A percentile compares a stretch with the other conserved stretches of the same genome.
phyloP scores from a whole-genome alignment of 1,140 invertebrate species.

The Diorhabda elongata region DNA sequence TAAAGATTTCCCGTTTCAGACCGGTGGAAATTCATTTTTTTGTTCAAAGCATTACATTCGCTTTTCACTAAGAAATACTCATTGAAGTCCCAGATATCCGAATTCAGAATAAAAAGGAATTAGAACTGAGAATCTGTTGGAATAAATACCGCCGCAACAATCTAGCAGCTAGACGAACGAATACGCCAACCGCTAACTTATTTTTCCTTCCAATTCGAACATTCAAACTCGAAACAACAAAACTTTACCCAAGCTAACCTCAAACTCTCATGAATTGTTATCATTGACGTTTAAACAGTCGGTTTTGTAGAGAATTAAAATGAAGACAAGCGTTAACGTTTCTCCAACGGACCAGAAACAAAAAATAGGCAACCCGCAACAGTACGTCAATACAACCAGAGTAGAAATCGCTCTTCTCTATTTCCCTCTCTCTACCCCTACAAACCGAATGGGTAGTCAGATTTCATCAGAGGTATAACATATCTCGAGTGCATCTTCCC shows the following conservation, averaged over 20 bases:
- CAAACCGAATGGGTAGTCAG: background rate
- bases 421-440: background rate
- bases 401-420: background rate
- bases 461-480: background rate
- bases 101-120: background rate
- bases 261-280: background rate
- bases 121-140: background rate
- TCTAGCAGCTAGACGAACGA: background rate
- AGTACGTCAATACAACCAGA: background rate
- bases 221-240: conserved; percentile 3
- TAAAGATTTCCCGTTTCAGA: too few species aligned
- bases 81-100: background rate
- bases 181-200: background rate
- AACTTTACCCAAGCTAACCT: background rate
- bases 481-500: background rate
- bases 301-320: conserved; percentile 2
- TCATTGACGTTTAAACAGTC: conserved; percentile 2
- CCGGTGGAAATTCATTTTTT: too few species aligned
- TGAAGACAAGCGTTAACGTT: background rate
- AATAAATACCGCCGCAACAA: background rate
- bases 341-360: background rate
- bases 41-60: too few species aligned
- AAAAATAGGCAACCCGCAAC: background rate
- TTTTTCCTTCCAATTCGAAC: background rate
- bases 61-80: background rate